These are phyloP conservation scores for Sturnus vulgaris DNA, from an alignment of 2,113 vertebrate genomes.

Conservation along the genomic window DNA sequence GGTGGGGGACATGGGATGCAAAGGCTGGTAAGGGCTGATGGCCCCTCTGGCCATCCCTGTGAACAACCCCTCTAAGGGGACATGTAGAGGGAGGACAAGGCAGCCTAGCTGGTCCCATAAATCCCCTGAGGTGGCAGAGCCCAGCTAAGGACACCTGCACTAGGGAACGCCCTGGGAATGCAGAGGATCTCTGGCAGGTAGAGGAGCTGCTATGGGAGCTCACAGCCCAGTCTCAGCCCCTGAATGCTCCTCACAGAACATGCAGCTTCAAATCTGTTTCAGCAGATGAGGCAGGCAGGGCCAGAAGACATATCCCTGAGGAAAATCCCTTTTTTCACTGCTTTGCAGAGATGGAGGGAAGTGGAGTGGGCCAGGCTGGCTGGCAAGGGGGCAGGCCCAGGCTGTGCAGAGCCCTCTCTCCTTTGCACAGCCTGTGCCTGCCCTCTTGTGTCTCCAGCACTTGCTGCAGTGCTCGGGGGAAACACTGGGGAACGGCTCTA, in stretches of 20 bases:
- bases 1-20: no score
- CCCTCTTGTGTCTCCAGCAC: slow-evolving; percentile 36
- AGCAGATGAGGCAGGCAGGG: neutral
- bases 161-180: neutral
- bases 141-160: neutral
- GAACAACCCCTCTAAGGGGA: neutral
- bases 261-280: neutral
- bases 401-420: neutral
- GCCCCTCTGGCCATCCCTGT: neutral
- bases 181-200: neutral
- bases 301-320: neutral
- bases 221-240: neutral
- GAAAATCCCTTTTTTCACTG: rapidly evolving
- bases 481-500: rapidly evolving
- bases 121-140: neutral
- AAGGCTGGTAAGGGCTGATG: neutral
- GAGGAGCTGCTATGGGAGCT: neutral
- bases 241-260: rapidly evolving
- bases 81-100: neutral
- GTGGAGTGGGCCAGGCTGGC: neutral
- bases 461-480: neutral
- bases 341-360: neutral
- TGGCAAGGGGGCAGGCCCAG: neutral
- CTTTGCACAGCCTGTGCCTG: slow-evolving; percentile 1
- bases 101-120: neutral